Evolutionary conservation across 2,888 invertebrate species (phyloP).

Genomic region (Dioctria rufipes): DNA sequence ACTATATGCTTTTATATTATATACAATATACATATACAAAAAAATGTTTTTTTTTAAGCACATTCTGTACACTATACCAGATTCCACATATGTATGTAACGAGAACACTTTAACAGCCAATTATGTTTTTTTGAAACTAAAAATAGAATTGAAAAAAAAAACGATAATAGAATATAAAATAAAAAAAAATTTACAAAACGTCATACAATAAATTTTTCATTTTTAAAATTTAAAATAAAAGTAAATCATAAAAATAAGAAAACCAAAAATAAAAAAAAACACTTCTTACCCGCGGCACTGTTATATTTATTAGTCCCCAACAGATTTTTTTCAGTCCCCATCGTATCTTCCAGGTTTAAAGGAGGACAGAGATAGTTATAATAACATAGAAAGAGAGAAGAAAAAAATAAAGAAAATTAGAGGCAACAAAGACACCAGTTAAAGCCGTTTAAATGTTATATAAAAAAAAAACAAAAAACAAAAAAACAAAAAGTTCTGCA

Average conservation of each 20-base stretch:
- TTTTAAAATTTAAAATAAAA: not conserved
- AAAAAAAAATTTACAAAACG: not conserved
- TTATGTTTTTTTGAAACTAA: not conserved
- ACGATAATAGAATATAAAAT: not conserved
- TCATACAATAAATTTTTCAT: too few relatives aligned
- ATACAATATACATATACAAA: too few relatives aligned
- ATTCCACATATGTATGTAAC: too few relatives aligned
- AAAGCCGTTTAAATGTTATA: constrained; percentile 27
- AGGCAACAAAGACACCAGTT: constrained; percentile 26
- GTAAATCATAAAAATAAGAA: constrained; percentile 29
- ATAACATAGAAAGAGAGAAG: constrained; percentile 59
- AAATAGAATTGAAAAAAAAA: not conserved
- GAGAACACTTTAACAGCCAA: not conserved
- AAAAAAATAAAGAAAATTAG: constrained; percentile 54
- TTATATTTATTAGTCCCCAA: constrained; percentile 72
- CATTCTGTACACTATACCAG: too few relatives aligned
- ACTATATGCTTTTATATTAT: too few relatives aligned
- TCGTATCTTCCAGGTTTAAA: constrained; percentile 67
- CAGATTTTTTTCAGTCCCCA: constrained; percentile 73
- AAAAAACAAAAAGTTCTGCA: constrained; percentile 43
- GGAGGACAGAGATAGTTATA: constrained; percentile 25
- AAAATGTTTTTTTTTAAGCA: too few relatives aligned
- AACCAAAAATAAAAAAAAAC: constrained; percentile 44
- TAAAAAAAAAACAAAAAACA: too few relatives aligned
- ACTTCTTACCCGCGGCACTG: constrained; percentile 72